Base-by-base conservation (phyloP, 2,888 invertebrate species). In the Eumacrocentrus americanus region DNA sequence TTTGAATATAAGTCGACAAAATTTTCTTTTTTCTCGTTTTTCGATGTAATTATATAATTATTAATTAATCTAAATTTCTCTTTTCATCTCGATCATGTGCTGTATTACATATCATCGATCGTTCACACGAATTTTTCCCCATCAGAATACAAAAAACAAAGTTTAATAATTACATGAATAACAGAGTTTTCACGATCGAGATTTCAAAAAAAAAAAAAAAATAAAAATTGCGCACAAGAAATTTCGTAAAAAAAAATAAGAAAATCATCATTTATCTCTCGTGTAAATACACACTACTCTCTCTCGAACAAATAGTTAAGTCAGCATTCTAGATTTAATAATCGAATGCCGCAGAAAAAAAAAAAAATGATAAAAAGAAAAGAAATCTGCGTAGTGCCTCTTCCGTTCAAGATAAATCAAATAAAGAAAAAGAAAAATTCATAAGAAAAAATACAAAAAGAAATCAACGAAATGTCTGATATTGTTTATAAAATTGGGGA, bases 261-360 rank as follows among this genome's bases (percentile, higher is more conserved):
- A 3, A 18, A 3, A 1, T 37, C 14, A 4, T 37, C 14, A 12
- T 37, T 12, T 18, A 7, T 40, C 3, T 42, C 20, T 11, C 25
- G 25, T 53, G 18, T 53, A 29, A 53, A 53, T 53, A 53, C 25
- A n/a, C 14, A 53, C 25, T 9, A 25, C 29, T 53, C 20, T 34
- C 42, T 34, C 14, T 54, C 44, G 44, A 54, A 42, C 44, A 54
- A 44, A 54, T 29, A 54, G 42, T 12, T 44, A 44, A 44, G 34
- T 11, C 25, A 18, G n/a, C n/a, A 29, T 14, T 16, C 11, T 38
- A 52, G 38, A 42, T 18, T 22, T 25, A 40, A 11, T n/a, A 44
- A 52, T 16, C 34, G 6, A 20, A 44, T 29, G 11, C 40, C 14
- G 11, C 6, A 37, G 16, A 40, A 37, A 42, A 29, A 18, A 54